Evolutionary conservation across 2,113 vertebrate species (phyloP), one percentile per base, ranked within the genome.

Genomic region (Gasterosteus aculeatus): DNA sequence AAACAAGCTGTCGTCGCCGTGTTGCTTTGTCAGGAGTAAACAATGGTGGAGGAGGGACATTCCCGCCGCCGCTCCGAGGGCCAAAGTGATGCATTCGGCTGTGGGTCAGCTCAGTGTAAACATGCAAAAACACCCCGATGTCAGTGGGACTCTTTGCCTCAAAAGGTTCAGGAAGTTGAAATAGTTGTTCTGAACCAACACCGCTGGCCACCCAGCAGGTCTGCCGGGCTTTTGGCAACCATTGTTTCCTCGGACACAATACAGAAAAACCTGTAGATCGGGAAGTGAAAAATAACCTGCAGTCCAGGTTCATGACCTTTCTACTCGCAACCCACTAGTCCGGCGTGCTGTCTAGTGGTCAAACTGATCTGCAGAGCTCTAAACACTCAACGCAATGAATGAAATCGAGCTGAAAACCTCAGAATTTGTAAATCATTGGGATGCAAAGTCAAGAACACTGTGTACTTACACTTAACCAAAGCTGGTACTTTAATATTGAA

Each of bases 1-100:
- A 81, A 69, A 88, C 67, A 49, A 77, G 69, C 69, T 64, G 5
- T 84, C 29, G 18, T 39, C 38, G 72, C 66, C 18, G 33, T 5
- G 41, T 14, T 44, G 49, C 62, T 68, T 31, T 72, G 77, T 79
- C 72, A 42, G 57, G 58, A 60, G 74, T 75, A 79, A 86, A 84
- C 77, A 59, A 4, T 69, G 64, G 60, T 0, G 18, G 60, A 51
- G 42, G 63, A 67, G 63, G 2, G 60, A 10, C 10, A 33, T 62
- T 65, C 61, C 69, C 19, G 35, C 49, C 59, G 68, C 68, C 56
- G 70, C 46, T 62, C 63, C 3, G 58, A 39, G 62, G 75, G 72
- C 65, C 2, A 10, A 83, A 26, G 56, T 19, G 57, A 26, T 56
- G 49, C 63, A 61, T 70, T 60, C 19, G 35, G 56, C 72, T 19